phyloP scores from a whole-genome alignment of 1,140 invertebrate genomes.

The Hermetia illucens region DNA sequence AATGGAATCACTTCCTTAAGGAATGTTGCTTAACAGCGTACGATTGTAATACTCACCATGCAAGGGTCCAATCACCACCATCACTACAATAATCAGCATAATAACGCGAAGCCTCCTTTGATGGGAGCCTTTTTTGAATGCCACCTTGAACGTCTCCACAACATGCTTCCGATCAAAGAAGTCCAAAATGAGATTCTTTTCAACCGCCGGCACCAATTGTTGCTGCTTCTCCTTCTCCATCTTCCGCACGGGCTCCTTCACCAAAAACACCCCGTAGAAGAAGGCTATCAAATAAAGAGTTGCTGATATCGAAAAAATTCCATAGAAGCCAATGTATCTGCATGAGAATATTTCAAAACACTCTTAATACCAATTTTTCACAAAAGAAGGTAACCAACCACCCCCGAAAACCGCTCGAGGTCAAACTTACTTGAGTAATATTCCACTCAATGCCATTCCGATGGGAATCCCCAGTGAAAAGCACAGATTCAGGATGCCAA shows the following conservation, averaged over 20 bases:
- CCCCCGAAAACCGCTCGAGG: too few species aligned
- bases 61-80: conserved; percentile 68
- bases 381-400: background rate
- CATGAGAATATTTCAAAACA: conserved; percentile 18
- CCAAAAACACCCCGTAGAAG: conserved; percentile 42
- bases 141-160: conserved; percentile 55
- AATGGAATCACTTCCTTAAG: too few species aligned
- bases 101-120: conserved; percentile 54
- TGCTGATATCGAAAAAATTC: conserved; percentile 59
- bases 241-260: conserved; percentile 16
- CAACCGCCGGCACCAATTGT: conserved; percentile 9
- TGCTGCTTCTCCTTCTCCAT: conserved; percentile 13
- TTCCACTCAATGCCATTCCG: conserved; percentile 59
- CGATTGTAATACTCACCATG: conserved; percentile 43
- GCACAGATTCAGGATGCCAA: conserved; percentile 71
- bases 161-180: conserved; percentile 63
- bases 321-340: conserved; percentile 62
- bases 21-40: background rate
- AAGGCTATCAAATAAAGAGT: conserved; percentile 58
- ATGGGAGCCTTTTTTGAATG: conserved; percentile 57
- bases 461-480: conserved; percentile 66
- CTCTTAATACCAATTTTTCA: background rate
- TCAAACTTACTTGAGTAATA: conserved; percentile 36
- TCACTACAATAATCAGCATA: conserved; percentile 62
- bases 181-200: conserved; percentile 33